Conservation (phyloP, 2,888 invertebrate species). For the Lasioglossum villosulum region DNA sequence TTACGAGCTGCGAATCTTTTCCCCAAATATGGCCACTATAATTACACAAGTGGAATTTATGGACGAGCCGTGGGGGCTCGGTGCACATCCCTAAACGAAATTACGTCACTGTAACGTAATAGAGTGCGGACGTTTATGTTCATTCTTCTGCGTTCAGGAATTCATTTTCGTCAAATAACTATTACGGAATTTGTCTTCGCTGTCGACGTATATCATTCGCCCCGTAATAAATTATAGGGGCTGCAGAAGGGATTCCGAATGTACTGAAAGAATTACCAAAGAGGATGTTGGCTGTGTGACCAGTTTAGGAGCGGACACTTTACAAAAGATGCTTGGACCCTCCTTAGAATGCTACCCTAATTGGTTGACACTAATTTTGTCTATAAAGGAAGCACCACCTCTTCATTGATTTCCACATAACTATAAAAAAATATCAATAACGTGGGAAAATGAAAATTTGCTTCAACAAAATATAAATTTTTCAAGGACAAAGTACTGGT, state of each 20-base stretch:
- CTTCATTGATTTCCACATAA: background rate
- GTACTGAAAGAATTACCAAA: background rate
- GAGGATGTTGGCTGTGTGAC: background rate
- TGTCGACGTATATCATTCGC: background rate
- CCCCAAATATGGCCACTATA: constrained; percentile 43
- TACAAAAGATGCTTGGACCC: background rate
- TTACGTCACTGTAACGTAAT: constrained; percentile 32
- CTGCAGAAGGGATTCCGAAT: background rate
- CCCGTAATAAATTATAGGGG: background rate
- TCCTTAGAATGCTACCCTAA: background rate
- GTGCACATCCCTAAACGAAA: constrained; percentile 49
- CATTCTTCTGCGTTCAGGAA: background rate
- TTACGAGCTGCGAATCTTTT: constrained; percentile 38
- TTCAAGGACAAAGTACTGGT: too few species aligned
- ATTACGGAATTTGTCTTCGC: background rate
- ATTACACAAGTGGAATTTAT: constrained; percentile 56
- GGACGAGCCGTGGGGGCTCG: constrained; percentile 11
- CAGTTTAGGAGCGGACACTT: background rate
- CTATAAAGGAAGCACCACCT: background rate
- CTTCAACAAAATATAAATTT: too few species aligned
- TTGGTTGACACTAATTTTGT: background rate
- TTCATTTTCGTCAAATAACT: constrained; percentile 1
- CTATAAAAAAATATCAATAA: background rate
- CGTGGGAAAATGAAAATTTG: too few species aligned
- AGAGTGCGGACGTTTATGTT: constrained; percentile 1